Conservation (phyloP, 2,888 invertebrate species). For the Noctua comes region DNA sequence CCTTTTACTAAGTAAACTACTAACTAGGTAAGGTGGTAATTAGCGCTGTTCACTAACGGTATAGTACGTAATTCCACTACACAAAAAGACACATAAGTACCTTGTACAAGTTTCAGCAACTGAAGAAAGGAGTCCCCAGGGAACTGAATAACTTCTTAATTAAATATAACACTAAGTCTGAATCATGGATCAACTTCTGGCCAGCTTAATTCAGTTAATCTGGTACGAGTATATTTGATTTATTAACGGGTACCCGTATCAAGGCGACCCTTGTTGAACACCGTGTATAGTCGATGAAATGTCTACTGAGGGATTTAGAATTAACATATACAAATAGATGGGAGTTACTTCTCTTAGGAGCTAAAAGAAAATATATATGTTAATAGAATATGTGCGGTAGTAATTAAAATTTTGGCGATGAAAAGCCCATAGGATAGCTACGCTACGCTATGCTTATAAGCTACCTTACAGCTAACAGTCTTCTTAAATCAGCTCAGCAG, state of each 20-base stretch:
- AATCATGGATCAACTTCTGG: conserved; percentile 59
- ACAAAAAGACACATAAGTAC: conserved; percentile 20
- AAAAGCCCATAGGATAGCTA: not conserved
- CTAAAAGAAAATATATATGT: not conserved
- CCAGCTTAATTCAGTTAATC: conserved; percentile 53
- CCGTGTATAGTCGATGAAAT: conserved; percentile 28
- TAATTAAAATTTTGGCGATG: not conserved
- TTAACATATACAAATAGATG: conserved; percentile 37
- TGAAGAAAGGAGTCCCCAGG: conserved; percentile 31
- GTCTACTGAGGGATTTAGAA: conserved; percentile 39
- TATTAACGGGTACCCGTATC: conserved; percentile 49
- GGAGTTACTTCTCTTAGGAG: not conserved
- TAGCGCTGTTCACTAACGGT: not conserved
- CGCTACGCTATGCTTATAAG: not conserved
- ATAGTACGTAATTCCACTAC: not conserved
- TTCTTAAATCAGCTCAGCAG: not conserved
- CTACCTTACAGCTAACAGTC: not conserved
- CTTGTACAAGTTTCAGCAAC: conserved; percentile 20
- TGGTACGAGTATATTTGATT: conserved; percentile 52
- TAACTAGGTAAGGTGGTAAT: not conserved
- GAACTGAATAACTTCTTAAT: conserved; percentile 55
- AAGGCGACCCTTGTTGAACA: conserved; percentile 42
- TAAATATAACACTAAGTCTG: conserved; percentile 59
- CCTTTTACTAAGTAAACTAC: not conserved
- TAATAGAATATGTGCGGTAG: not conserved